phyloP scores from a whole-genome alignment of 92 coral and sea anemone species.

The Epizoanthus illoricatus region DNA sequence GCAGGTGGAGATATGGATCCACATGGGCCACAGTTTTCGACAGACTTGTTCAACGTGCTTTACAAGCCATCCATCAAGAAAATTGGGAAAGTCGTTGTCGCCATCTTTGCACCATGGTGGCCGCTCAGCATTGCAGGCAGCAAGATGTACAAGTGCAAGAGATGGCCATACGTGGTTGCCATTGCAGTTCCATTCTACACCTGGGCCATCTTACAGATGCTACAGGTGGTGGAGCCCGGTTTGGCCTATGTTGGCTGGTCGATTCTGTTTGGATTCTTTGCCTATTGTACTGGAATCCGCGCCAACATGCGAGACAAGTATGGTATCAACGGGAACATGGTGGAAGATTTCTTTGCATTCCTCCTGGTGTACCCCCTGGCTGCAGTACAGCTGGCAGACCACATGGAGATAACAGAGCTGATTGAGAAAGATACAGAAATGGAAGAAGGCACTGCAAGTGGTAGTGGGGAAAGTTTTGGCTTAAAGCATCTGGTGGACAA shows the following conservation, averaged over 20 bases:
- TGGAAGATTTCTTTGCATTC: constrained; percentile 48
- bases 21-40: constrained; percentile 58
- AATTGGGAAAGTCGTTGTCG: constrained; percentile 38
- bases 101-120: constrained; percentile 50
- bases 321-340: constrained; percentile 45
- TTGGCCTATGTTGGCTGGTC: constrained; percentile 53
- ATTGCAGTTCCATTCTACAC: constrained; percentile 39
- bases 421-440: constrained; percentile 3
- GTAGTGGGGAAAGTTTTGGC: constrained; percentile 11
- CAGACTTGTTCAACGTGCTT: constrained; percentile 50
- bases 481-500: not conserved
- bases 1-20: constrained; percentile 70
- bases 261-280: constrained; percentile 34
- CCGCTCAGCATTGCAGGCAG: constrained; percentile 36
- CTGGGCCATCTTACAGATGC: constrained; percentile 22
- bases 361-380: constrained; percentile 45
- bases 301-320: constrained; percentile 37
- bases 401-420: constrained; percentile 5
- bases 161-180: constrained; percentile 42
- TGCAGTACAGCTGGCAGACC: constrained; percentile 34
- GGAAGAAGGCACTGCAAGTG: constrained; percentile 4
- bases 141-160: constrained; percentile 34
- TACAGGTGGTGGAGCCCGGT: constrained; percentile 42
- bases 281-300: constrained; percentile 44
- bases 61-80: constrained; percentile 39